A percentile compares a stretch with the other conserved stretches of the same genome.
These are phyloP conservation scores for Drosophila parvula DNA, from an alignment of 1,140 invertebrate genomes.

Conservation along the genomic window DNA sequence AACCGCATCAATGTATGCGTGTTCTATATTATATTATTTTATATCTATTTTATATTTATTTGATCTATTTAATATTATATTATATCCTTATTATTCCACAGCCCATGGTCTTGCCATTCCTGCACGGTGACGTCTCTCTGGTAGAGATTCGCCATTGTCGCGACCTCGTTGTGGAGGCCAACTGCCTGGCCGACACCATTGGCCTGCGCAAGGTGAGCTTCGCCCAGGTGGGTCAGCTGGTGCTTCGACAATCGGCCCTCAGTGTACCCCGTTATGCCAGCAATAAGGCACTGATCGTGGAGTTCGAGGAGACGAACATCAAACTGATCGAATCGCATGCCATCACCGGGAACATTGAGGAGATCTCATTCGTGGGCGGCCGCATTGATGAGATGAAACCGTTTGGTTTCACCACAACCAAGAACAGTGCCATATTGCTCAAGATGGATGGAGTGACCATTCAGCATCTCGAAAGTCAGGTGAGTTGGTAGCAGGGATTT, in stretches of 20 bases:
- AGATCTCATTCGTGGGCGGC: constrained; percentile 87
- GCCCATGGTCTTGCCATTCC: constrained; percentile 63
- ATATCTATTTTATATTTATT: too few relatives aligned
- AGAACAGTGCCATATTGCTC: constrained; percentile 76
- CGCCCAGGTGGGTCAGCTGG: constrained; percentile 84
- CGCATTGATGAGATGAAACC: constrained; percentile 87
- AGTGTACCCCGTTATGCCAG: constrained; percentile 69
- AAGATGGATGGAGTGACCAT: constrained; percentile 83
- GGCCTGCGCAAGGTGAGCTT: constrained; percentile 85
- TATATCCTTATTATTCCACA: constrained; percentile 5
- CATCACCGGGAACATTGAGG: constrained; percentile 89
- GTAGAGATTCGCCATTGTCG: constrained; percentile 76
- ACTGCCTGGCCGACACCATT: constrained; percentile 83
- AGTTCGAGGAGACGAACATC: constrained; percentile 84
- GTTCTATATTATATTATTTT: too few relatives aligned
- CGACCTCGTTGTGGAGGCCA: constrained; percentile 57
- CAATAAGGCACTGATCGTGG: constrained; percentile 75
- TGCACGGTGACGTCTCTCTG: constrained; percentile 64
- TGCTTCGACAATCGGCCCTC: constrained; percentile 78
- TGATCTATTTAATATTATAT: too few relatives aligned
- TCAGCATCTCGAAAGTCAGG: constrained; percentile 87
- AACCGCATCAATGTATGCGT: too few relatives aligned
- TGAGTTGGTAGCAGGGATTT: constrained; percentile 13
- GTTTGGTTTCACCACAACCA: constrained; percentile 89
- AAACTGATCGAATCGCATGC: constrained; percentile 87